Evolutionary conservation across 2,888 invertebrate species (phyloP), one percentile per base, ranked within the genome.

Genomic region (Tetropium fuscum): DNA sequence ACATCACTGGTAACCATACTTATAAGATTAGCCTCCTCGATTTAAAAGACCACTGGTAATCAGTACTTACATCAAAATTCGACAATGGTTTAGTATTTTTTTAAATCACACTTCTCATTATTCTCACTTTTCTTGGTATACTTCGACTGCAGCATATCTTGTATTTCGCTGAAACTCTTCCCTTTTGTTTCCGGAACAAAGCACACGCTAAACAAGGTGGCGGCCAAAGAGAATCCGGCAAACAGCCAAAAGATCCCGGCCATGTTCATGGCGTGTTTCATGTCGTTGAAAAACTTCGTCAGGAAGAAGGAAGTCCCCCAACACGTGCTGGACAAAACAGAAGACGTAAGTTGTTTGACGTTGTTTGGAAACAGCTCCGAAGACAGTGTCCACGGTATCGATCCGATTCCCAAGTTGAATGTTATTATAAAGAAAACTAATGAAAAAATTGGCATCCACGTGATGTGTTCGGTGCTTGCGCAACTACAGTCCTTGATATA

Each of bases 151-250:
- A 56, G 32, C 41, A 88, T 87, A 54, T 88, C 86, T 80, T 93
- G 92, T 64, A 96, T 95, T 82, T 96, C 88, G 74, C 90, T 88
- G 72, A 95, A 85, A 71, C 91, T 91, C 82, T 92, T 90, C 30
- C 95, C 95, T 81, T 93, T 95, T 0, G 96, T 96, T 83, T 96
- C 96, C 2, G 95, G 94, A 11, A 97, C 87, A 51, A 90, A 77
- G 30, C 54, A 20, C 25, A 53, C 34, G 15, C 90, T 88, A 81
- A 94, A 95, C 77, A 91, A 84, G 78, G 90, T 89, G 0, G 88
- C 83, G 0, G 85, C 11, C 0, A 84, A 69, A 19, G 58, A 58
- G 25, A 63, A 70, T 71, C 83, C 86, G 4, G 86, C 87, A 76
- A 91, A 93, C 20, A 91, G 80, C 86, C 91, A 91, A 82, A 91